Evolutionary conservation across 2,797 vertebrate genomes (phyloP), one percentile per base, ranked within the genome.

Genomic region (Benthosema pterotum): DNA sequence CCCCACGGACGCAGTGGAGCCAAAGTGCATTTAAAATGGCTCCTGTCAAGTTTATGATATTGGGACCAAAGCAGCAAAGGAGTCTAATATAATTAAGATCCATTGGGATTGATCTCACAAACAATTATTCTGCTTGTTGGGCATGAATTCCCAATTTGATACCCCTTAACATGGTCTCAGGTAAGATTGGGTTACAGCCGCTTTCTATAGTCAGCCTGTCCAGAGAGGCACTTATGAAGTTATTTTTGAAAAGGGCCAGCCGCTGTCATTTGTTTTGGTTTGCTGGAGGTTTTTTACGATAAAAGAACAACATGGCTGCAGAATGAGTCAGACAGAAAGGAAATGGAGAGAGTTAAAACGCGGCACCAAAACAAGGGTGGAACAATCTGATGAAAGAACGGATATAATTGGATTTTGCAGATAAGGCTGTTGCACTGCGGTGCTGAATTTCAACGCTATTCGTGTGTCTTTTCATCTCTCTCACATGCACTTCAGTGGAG

Each of bases 61-160:
- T 63, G 75, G 70, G 78, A n/a, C 80, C 77, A 74, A 64, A 79
- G 72, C 72, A 82, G 68, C 72, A 65, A n/a, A 68, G 52, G 71
- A 58, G 69, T 19, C 57, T 78, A 81, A 91, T 84, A 75, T 65
- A 81, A 90, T 89, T 85, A 82, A 43, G 42, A 80, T 77, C 76
- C 75, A 51, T 72, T 60, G 74, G 75, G 81, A 82, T 74, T 75
- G 84, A 81, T 81, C 72, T 63, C 22, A 42, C 15, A 19, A 7
- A 28, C n/a, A 42, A 55, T 78, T 32, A 42, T 43, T 64, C 28
- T 69, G 73, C 67, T 76, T 78, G 85, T 88, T 86, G 78, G 68
- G 77, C 77, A 55, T 83, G 57, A 71, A 72, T 76, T 75, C 63
- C 61, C 63, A 68, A 74, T 76, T 74, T 77, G 65, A 83, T 78